A percentile compares a stretch with the other conserved stretches of the same genome.
phyloP scores from a whole-genome alignment of 2,888 invertebrate species.

The Polia nebulosa region DNA sequence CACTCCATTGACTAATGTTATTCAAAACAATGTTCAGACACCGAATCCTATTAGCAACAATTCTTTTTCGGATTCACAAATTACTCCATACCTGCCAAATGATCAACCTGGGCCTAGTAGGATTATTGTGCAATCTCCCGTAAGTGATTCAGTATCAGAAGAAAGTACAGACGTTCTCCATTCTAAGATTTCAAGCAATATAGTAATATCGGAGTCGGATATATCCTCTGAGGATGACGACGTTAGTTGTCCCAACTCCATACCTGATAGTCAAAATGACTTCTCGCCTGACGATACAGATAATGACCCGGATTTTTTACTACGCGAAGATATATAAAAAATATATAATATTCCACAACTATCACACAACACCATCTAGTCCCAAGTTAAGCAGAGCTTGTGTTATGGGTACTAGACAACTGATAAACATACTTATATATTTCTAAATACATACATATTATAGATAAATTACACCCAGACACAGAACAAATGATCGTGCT shows the following conservation, averaged over 20 bases:
- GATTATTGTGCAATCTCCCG: conserved; percentile 19
- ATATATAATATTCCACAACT: no score
- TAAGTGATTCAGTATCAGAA: conserved; percentile 7
- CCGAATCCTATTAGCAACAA: conserved; percentile 6
- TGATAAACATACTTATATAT: no score
- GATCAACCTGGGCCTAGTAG: conserved; percentile 33
- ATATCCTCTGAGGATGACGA: neutral
- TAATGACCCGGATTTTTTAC: neutral
- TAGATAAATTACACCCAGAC: no score
- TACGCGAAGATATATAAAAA: neutral
- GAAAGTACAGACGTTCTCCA: neutral
- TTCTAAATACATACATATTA: no score
- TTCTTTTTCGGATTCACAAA: conserved; percentile 31
- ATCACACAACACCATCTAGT: no score
- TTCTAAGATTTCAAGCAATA: neutral
- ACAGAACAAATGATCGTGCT: no score
- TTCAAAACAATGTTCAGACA: neutral
- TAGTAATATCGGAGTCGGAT: neutral
- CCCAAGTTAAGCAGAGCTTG: no score
- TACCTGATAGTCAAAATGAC: neutral
- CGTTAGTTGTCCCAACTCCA: neutral
- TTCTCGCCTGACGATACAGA: conserved; percentile 1
- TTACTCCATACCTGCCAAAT: conserved; percentile 24
- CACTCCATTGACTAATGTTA: neutral
- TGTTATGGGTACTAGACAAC: no score